These are phyloP conservation scores for Drosophila lowei DNA, from an alignment of 1,140 invertebrate genomes.

Conservation along the genomic window DNA sequence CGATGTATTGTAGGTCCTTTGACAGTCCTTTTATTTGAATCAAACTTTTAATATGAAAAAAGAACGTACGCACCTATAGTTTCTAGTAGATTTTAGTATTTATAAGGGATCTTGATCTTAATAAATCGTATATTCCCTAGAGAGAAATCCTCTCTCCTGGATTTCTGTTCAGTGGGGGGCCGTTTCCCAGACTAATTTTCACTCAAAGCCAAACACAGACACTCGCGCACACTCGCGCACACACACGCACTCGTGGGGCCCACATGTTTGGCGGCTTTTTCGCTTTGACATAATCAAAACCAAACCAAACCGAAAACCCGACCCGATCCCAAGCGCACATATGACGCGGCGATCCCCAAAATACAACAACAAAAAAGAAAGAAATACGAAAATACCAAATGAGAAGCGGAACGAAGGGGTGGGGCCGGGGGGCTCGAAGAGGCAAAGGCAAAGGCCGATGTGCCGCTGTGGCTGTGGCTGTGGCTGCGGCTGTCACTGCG, in stretches of 20 bases:
- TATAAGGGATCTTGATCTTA: too few relatives aligned
- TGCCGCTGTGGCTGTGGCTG: conserved; percentile 29
- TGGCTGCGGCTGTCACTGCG: too few relatives aligned
- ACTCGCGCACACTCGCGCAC: conserved; percentile 7
- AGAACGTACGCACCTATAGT: too few relatives aligned
- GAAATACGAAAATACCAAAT: neutral
- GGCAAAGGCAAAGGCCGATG: conserved; percentile 5
- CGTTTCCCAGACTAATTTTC: conserved; percentile 44
- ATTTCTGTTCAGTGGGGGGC: conserved; percentile 4
- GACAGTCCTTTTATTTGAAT: too few relatives aligned
- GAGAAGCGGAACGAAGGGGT: too few relatives aligned
- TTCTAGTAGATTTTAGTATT: too few relatives aligned
- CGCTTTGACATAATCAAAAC: conserved; percentile 77
- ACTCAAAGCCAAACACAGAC: conserved; percentile 11
- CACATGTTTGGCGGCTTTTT: conserved; percentile 67
- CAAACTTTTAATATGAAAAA: too few relatives aligned
- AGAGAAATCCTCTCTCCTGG: too few relatives aligned
- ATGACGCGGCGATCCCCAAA: conserved; percentile 54
- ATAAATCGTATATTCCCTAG: too few relatives aligned
- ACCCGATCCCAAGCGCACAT: conserved; percentile 42
- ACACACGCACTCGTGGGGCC: conserved; percentile 12
- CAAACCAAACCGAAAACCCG: conserved; percentile 39
- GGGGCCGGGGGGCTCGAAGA: too few relatives aligned
- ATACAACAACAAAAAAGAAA: conserved; percentile 28
- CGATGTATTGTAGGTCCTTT: too few relatives aligned